These are phyloP conservation scores for Hippocampus guttulatus DNA, from an alignment of 2,113 vertebrate genomes.

Conservation along the genomic window DNA sequence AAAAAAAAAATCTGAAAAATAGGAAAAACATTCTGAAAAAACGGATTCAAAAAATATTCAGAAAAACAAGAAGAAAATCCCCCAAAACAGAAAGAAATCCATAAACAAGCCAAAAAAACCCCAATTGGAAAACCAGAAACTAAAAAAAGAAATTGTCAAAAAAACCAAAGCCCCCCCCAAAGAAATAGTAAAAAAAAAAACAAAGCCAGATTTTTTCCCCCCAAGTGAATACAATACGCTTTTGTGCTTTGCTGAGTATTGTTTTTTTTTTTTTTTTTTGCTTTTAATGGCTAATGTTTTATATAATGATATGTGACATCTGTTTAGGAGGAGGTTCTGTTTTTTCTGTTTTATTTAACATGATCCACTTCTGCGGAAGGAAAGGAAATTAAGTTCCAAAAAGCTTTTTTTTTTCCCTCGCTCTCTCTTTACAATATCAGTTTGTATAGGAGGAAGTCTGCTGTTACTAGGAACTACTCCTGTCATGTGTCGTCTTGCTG, in stretches of 20 bases:
- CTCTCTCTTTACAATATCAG: slow-evolving; percentile 25
- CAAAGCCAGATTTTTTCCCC: no score
- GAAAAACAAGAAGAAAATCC: no score
- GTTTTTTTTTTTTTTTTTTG: slow-evolving; percentile 12
- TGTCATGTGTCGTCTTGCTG: not conserved
- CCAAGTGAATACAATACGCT: no score
- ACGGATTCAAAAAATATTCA: no score
- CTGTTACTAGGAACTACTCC: slow-evolving; percentile 33
- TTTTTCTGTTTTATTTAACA: slow-evolving; percentile 5
- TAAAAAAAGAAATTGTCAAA: no score
- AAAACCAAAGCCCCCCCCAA: no score
- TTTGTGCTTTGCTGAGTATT: slow-evolving; percentile 2
- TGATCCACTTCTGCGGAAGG: slow-evolving; percentile 1
- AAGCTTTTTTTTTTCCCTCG: slow-evolving; percentile 32
- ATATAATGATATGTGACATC: slow-evolving; percentile 48
- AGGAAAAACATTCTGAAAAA: no score
- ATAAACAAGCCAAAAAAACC: no score
- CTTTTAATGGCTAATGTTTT: slow-evolving; percentile 47
- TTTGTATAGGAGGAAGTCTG: not conserved
- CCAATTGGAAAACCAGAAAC: no score
- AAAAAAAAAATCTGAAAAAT: no score
- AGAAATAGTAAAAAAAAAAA: no score
- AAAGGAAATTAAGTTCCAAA: slow-evolving; percentile 6
- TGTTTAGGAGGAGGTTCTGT: slow-evolving; percentile 46
- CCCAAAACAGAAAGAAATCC: no score